Conservation (phyloP, 2,113 vertebrate species). For the Semnornis frantzii region DNA sequence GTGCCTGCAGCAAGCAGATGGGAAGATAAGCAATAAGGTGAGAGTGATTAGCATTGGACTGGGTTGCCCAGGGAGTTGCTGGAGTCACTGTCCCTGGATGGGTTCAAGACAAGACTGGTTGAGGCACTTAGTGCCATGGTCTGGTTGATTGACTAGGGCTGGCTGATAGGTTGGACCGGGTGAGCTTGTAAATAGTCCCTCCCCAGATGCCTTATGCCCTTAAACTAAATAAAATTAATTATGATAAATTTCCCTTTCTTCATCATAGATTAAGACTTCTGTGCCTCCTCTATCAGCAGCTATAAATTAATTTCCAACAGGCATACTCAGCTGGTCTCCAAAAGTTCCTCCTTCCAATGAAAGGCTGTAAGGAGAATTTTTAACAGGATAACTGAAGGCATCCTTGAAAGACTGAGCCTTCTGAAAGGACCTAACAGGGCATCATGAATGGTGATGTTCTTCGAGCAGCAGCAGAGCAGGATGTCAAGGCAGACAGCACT, state of each 20-base stretch:
- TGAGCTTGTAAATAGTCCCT: no score
- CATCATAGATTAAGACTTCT: not conserved
- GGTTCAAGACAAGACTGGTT: no score
- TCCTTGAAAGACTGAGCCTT: not conserved
- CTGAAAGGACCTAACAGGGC: not conserved
- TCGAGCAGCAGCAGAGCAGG: slow-evolving; percentile 46
- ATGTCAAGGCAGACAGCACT: slow-evolving; percentile 33
- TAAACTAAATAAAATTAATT: not conserved
- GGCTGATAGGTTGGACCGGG: no score
- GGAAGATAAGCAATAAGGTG: no score
- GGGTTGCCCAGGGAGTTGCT: no score
- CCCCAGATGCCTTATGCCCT: not conserved
- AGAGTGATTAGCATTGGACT: no score
- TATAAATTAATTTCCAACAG: not conserved
- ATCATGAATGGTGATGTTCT: slow-evolving; percentile 19
- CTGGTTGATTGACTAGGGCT: no score
- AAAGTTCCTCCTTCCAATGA: not conserved
- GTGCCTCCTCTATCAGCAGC: not conserved
- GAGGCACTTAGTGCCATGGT: no score
- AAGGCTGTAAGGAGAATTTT: not conserved
- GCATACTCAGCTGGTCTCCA: not conserved
- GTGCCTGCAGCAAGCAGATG: no score
- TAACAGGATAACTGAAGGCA: not conserved
- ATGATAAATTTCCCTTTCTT: not conserved
- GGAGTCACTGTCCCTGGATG: no score